A percentile compares a stretch with the other conserved stretches of the same genome.
phyloP scores from a whole-genome alignment of 2,797 vertebrate species.

The Triplophysa bombifrons region DNA sequence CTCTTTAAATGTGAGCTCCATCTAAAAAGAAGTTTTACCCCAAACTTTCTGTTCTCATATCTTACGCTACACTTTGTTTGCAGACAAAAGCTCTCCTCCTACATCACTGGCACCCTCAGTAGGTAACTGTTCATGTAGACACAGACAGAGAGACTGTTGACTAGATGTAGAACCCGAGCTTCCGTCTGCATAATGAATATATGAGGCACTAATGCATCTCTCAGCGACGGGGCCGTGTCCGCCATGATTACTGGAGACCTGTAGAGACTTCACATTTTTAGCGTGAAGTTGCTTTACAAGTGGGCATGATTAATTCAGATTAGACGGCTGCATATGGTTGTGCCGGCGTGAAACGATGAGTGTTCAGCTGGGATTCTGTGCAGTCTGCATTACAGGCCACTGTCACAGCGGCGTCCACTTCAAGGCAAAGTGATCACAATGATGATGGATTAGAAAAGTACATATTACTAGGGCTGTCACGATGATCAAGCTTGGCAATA shows the following conservation, averaged over 20 bases:
- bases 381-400: constrained; percentile 24
- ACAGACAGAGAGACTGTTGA: not conserved
- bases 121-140: not conserved
- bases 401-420: constrained; percentile 2
- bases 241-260: constrained; percentile 17
- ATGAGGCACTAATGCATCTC: constrained; percentile 24
- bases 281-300: constrained; percentile 29
- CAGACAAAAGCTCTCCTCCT: too few species aligned
- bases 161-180: not conserved
- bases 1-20: not conserved
- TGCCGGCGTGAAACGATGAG: constrained; percentile 4
- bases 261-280: constrained; percentile 27
- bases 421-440: constrained; percentile 14
- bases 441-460: not conserved
- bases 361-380: constrained; percentile 21
- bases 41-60: too few species aligned
- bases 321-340: not conserved
- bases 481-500: too few species aligned
- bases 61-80: too few species aligned
- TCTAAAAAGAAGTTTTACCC: too few species aligned
- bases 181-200: constrained; percentile 24
- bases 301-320: constrained; percentile 38
- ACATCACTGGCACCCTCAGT: not conserved
- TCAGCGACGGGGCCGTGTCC: not conserved
- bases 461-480: too few species aligned